Base-by-base conservation (phyloP, 35 echinoderm and acorn worm genomes). In the Apostichopus californicus region DNA sequence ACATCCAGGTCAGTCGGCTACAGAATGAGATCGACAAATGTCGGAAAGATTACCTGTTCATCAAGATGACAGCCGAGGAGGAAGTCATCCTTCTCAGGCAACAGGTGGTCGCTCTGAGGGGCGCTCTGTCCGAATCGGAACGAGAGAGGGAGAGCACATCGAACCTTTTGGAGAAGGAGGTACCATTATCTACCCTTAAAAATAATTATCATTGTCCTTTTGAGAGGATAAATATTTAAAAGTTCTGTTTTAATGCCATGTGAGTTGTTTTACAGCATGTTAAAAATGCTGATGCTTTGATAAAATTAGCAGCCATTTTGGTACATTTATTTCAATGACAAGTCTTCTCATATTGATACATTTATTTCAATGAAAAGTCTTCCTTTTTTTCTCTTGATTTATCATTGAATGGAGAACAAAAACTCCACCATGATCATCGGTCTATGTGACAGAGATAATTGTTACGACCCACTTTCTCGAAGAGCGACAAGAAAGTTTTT, bases 81-180 rank as follows among this genome's bases (percentile, higher is more conserved):
- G 97, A 99, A 55, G 97, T 99, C 11, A 99, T 99, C 80, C 92
- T 99, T 5, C 93, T 99, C 1, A 85, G 97, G 56, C 97, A 99
- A 26, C 95, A 99, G 68, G 79, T 99, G 52, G 81, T 96, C 17
- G 93, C 97, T 24, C 88, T 99, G 73, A 93, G 93, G 22, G 93
- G 92, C 77, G 97, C 97, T 11, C 52, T 99, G 54, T 90, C 91
- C 5, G 94, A 80, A 23, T 99, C 97, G 18, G 97, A 99, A 73
- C 89, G 86, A 70, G 95, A 96, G 82, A 88, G 97, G 15, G 95
- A 99, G 65, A 68, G 91, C 0, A 96, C 93, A 60, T 83, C 94
- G 82, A 98, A 98, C 79, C 93, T 94, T 46, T 91, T 96, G 1
- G 97, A 96, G 52, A 98, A 94, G 70, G 97, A 98, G 93, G 97